Evolutionary conservation across 1,140 invertebrate genomes (phyloP).

Genomic region (Drosophila triauraria): DNA sequence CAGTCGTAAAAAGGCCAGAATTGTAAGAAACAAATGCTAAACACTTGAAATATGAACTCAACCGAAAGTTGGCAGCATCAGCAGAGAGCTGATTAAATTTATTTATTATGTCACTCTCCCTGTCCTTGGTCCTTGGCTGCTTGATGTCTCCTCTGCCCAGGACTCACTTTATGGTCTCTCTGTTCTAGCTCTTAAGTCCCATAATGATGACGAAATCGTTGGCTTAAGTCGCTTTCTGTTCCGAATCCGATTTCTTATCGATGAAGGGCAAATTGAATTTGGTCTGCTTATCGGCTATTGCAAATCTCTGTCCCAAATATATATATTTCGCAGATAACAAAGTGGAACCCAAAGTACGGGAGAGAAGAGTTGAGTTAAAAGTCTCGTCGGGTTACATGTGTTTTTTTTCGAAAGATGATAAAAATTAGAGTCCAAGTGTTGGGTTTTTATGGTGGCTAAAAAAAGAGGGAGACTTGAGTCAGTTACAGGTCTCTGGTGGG

Average conservation of each 20-base stretch:
- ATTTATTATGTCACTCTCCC: slow-evolving; percentile 39
- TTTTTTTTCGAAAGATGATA: slow-evolving; percentile 1
- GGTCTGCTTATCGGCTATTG: slow-evolving; percentile 17
- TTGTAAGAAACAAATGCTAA: slow-evolving; percentile 31
- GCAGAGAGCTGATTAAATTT: slow-evolving; percentile 38
- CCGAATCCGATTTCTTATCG: slow-evolving; percentile 12
- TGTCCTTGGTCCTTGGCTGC: slow-evolving; percentile 1
- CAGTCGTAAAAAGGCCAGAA: slow-evolving; percentile 32
- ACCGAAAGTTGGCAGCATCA: slow-evolving; percentile 15
- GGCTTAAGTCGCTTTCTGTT: slow-evolving; percentile 15
- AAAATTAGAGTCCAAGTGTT: slow-evolving; percentile 26
- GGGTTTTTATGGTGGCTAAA: not conserved
- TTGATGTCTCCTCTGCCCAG: not conserved
- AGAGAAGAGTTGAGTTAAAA: not conserved
- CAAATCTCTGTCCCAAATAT: slow-evolving; percentile 33
- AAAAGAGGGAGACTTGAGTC: not conserved
- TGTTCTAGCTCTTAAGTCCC: slow-evolving; percentile 35
- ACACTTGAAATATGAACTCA: slow-evolving; percentile 33
- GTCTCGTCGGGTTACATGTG: not conserved
- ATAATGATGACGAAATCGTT: slow-evolving; percentile 34
- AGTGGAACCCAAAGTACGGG: slow-evolving; percentile 16
- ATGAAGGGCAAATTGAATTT: slow-evolving; percentile 44
- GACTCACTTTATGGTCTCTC: slow-evolving; percentile 19
- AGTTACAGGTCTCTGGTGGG: not conserved
- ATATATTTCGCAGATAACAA: slow-evolving; percentile 25